phyloP scores from a whole-genome alignment of 2,888 invertebrate species.

The Tyria jacobaeae region DNA sequence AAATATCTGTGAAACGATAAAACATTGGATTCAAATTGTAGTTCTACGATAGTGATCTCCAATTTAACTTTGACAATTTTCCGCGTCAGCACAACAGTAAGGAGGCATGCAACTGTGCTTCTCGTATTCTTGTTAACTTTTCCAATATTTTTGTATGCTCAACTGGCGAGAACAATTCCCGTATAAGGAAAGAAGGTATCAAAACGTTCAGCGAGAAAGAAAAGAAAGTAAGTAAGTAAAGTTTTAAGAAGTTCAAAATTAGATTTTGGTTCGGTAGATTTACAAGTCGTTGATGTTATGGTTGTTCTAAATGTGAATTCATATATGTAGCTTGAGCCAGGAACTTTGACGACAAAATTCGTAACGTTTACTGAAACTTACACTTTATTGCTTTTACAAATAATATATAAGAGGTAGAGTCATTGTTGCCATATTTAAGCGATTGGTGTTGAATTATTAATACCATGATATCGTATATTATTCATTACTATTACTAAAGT shows the following conservation, averaged over 20 bases:
- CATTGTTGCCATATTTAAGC: too few species aligned
- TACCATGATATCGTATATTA: too few species aligned
- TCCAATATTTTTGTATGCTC: slow-evolving; percentile 64
- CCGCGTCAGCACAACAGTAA: slow-evolving; percentile 52
- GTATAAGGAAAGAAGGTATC: slow-evolving; percentile 46
- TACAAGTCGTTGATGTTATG: slow-evolving; percentile 11
- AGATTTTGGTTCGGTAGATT: slow-evolving; percentile 38
- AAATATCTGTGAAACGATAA: slow-evolving; percentile 32
- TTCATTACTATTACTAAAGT: too few species aligned
- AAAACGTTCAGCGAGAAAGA: slow-evolving; percentile 46
- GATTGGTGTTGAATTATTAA: too few species aligned
- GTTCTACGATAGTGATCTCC: slow-evolving; percentile 63
- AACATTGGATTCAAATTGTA: slow-evolving; percentile 57
- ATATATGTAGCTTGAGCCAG: background rate
- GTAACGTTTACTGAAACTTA: background rate
- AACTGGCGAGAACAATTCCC: slow-evolving; percentile 43
- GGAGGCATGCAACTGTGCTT: slow-evolving; percentile 50
- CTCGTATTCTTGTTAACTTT: slow-evolving; percentile 56
- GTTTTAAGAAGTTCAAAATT: slow-evolving; percentile 41
- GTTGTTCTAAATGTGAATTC: background rate
- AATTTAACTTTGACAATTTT: slow-evolving; percentile 74
- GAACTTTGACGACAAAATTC: too few species aligned
- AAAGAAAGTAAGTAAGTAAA: slow-evolving; percentile 45
- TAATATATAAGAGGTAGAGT: too few species aligned
- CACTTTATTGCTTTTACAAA: too few species aligned